Evolutionary conservation across 2,888 invertebrate genomes (phyloP).

Genomic region (Drosophila tripunctata): DNA sequence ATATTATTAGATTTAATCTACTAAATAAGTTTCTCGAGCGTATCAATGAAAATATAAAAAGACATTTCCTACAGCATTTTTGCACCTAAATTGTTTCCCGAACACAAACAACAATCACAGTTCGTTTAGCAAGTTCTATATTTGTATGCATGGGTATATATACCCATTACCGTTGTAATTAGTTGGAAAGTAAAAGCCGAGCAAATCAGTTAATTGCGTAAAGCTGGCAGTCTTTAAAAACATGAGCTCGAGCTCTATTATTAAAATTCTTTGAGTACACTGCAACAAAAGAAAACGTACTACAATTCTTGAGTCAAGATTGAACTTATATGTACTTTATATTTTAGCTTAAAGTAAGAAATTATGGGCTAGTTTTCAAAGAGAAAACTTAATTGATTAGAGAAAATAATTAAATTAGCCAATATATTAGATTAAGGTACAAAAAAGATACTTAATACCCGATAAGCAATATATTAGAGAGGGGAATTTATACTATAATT

Average conservation of each 20-base stretch:
- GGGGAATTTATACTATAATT: no score
- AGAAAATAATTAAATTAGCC: no score
- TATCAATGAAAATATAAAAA: neutral
- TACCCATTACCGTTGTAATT: neutral
- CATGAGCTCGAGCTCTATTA: neutral
- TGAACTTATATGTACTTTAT: no score
- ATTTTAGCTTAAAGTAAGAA: no score
- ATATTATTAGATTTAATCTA: no score
- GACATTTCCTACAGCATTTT: neutral
- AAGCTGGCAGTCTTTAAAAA: conserved; percentile 2
- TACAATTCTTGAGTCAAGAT: no score
- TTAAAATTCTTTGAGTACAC: conserved; percentile 2
- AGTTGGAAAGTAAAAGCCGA: conserved; percentile 7
- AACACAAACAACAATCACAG: neutral
- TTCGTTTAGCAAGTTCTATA: neutral
- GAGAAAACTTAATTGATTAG: no score
- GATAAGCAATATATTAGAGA: no score
- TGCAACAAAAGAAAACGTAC: neutral
- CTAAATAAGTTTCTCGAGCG: neutral
- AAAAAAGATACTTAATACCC: no score
- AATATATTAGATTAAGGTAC: no score
- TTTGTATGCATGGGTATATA: neutral
- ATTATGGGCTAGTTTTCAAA: no score
- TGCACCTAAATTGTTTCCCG: neutral
- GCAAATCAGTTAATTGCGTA: conserved; percentile 7